Base-by-base conservation (phyloP, 2,888 invertebrate species). In the Heliconius erato region DNA sequence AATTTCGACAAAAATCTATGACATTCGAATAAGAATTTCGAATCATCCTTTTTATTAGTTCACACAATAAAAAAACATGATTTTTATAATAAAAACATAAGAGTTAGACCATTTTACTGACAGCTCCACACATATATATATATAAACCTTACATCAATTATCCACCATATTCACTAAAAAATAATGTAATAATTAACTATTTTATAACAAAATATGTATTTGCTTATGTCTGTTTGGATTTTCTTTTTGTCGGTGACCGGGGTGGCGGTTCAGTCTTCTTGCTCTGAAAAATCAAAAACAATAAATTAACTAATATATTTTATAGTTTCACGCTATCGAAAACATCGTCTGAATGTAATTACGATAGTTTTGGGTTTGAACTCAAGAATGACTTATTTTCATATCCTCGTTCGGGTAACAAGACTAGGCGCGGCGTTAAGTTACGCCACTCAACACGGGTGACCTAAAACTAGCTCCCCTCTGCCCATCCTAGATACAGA, bases 221-320 rank as follows among this genome's bases (percentile, higher is more conserved):
- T 4, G 65, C 81, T 79, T 74, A 72, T 90, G 93, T 93, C 84
- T 88, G 89, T 89, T 95, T 95, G 4, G 93, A 90, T 91, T 95
- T 96, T 89, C 95, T 90, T 87, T 95, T 96, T 19, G 92, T 91
- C 4, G 95, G 94, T 71, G 95, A 94, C 84, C 94, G 91, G 7
- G 93, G 91, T 1, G 94, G 93, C 28, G 92, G 89, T 44, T 95
- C 95, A 94, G 95, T 93, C 94, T 96, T 96, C 93, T 95, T 95
- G 76, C 89, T 93, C 96, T 96, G 93, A 32, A 94, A 94, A 82
- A 49, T 12, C 79, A 72, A 67, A n/a, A n/a, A 28, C 7, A 28
- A 67, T 7, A 28, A 11, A n/a, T 7, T 54, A 7, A 2, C 19
- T 7, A 7, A 54, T 54, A 54, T 54, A 54, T 54, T 54, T 54